Evolutionary conservation across 92 coral and sea anemone genomes (phyloP).

Genomic region (Galaxea fascicularis): DNA sequence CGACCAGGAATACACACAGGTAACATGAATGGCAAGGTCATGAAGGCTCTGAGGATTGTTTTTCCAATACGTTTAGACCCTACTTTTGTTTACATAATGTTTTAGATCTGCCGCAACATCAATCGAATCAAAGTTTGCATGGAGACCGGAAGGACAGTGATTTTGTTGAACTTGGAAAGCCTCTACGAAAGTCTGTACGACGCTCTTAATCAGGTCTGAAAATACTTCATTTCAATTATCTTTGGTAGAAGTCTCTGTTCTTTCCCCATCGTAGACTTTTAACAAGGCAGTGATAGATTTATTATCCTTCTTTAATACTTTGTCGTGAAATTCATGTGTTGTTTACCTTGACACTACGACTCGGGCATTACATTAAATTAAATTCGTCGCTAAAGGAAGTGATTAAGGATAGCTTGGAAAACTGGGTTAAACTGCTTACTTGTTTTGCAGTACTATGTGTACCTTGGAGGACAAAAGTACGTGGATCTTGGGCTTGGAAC

Average conservation of each 20-base stretch:
- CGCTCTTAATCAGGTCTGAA: constrained; percentile 79
- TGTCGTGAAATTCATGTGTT: background rate
- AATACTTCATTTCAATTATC: background rate
- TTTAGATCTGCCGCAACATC: constrained; percentile 86
- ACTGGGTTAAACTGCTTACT: background rate
- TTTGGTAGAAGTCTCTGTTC: background rate
- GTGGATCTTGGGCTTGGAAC: constrained; percentile 96
- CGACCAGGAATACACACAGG: constrained; percentile 95
- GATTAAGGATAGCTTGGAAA: background rate
- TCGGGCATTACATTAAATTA: no score
- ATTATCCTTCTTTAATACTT: background rate
- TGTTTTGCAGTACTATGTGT: constrained; percentile 71
- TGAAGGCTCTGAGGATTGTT: background rate
- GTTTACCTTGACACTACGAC: no score
- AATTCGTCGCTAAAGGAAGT: no score
- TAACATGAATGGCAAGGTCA: background rate
- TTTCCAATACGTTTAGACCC: background rate
- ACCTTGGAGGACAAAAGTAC: constrained; percentile 84
- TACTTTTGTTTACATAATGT: background rate
- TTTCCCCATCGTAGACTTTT: background rate
- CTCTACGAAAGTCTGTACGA: constrained; percentile 77
- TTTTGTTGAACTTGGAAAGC: constrained; percentile 77
- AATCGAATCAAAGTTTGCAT: constrained; percentile 90
- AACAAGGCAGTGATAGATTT: background rate
- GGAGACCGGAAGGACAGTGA: constrained; percentile 89